Conservation (phyloP, 2,797 vertebrate species). For the Mionectes olivaceus region DNA sequence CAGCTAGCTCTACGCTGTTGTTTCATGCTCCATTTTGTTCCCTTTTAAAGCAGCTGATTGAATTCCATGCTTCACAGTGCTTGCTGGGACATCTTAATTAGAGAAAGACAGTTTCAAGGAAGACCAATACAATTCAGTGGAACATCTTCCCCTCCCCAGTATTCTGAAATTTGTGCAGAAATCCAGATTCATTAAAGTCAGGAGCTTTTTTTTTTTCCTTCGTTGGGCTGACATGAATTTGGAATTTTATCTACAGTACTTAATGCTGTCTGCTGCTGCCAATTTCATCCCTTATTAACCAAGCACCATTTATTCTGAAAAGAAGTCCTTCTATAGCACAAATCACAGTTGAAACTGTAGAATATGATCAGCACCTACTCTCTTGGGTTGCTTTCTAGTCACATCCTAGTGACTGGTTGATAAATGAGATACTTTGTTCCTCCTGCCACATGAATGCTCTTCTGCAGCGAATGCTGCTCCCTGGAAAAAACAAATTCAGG, state of each 20-base stretch:
- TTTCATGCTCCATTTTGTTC: slow-evolving; percentile 39
- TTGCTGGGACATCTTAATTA: background rate
- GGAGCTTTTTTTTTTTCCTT: background rate
- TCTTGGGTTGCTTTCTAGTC: background rate
- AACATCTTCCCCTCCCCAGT: background rate
- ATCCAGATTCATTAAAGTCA: background rate
- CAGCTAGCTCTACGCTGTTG: background rate
- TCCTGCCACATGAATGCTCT: background rate
- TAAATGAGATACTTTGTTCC: background rate
- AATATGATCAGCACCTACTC: background rate
- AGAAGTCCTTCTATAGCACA: background rate
- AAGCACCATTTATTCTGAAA: background rate
- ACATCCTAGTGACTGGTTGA: background rate
- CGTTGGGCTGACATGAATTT: background rate
- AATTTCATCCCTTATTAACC: background rate
- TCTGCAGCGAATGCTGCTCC: background rate
- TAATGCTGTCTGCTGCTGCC: fast-evolving
- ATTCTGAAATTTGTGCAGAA: background rate
- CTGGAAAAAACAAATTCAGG: background rate
- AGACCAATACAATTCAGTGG: background rate
- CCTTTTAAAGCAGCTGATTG: slow-evolving; percentile 1
- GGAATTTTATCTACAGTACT: background rate
- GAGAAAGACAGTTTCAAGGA: background rate
- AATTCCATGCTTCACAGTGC: background rate
- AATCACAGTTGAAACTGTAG: background rate